A percentile compares a stretch with the other conserved stretches of the same genome.
Evolutionary conservation across 1,140 invertebrate genomes (phyloP).

Genomic region (Nasonia longicornis): DNA sequence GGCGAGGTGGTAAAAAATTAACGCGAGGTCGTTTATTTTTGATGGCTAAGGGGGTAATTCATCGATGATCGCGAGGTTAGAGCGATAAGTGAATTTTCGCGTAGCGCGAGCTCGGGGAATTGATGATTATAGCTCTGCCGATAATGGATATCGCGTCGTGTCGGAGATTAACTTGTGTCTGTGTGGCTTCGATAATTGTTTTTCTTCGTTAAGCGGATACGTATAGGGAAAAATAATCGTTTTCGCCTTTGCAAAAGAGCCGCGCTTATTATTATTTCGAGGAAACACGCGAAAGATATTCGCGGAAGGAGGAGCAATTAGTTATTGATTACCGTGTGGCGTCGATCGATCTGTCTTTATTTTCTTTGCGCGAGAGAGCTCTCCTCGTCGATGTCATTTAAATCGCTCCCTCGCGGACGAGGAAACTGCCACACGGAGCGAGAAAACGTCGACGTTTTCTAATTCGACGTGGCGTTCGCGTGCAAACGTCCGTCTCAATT

Average conservation of each 20-base stretch:
- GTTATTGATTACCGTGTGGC: background rate
- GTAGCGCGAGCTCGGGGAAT: background rate
- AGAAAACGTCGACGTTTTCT: background rate
- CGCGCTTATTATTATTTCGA: too few species aligned
- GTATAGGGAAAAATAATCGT: too few species aligned
- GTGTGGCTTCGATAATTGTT: background rate
- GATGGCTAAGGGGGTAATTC: conserved; percentile 1
- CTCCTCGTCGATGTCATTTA: background rate
- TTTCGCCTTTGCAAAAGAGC: too few species aligned
- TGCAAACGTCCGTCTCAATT: conserved; percentile 13
- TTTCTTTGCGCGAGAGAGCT: background rate
- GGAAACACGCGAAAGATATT: too few species aligned
- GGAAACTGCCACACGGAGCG: background rate
- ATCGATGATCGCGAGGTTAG: background rate
- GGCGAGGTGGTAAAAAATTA: background rate
- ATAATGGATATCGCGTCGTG: background rate
- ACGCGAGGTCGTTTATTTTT: conserved; percentile 5
- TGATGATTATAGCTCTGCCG: background rate
- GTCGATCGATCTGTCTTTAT: conserved; percentile 9
- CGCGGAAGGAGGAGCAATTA: background rate
- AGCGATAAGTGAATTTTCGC: conserved; percentile 16
- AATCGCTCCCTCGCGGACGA: background rate
- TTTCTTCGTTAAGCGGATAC: background rate
- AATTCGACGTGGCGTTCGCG: background rate
- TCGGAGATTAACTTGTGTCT: background rate